Evolutionary conservation across 2,888 invertebrate genomes (phyloP), one percentile per base, ranked within the genome.

Genomic region (Ormyrus thymus): DNA sequence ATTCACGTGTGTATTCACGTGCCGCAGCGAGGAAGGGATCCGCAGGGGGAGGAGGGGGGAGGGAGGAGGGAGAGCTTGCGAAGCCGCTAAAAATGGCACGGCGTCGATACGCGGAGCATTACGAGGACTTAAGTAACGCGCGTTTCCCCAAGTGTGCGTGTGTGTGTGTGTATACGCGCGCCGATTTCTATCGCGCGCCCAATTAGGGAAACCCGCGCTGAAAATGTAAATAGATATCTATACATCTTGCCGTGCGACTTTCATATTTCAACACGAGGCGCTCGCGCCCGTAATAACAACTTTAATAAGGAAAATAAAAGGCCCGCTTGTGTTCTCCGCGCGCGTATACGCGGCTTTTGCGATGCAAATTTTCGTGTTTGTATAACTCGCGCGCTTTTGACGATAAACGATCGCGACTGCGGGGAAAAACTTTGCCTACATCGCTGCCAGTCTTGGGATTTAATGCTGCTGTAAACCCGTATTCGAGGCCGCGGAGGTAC

Each of bases 1-100:
- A 82, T 82, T 83, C 82, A 81, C 78, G 79, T 79, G 78, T 81
- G 79, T 81, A 81, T 82, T 83, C 82, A 81, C 81, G 79, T 82
- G 79, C 78, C 10, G 68, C 74, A 45, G 61, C 45, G 7, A 29
- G 29, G 29, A 29, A 29, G 29, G 9, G n/a, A 11, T 13, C 48
- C 11, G 62, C n/a, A 66, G 56, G 9, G 73, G 50, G 69, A 58
- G 76, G 77, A 75, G 74, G 29, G 75, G 50, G 50, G 11, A 58
- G 55, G 46, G 43, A 53, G 46, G 6, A 15, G 29, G 69, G 75
- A 58, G 78, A 80, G 75, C 62, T 75, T 4, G 45, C 10, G 56
- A 72, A 70, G 45, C 73, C 70, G 79, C 81, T 77, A 80, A 81
- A 77, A 82, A 48, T 69, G 76, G 79, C 71, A 71, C 78, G 76